Percentiles rank a stretch among this genome's conserved stretches.
Conservation (phyloP, 2,888 invertebrate species). For the Tipula confusa region DNA sequence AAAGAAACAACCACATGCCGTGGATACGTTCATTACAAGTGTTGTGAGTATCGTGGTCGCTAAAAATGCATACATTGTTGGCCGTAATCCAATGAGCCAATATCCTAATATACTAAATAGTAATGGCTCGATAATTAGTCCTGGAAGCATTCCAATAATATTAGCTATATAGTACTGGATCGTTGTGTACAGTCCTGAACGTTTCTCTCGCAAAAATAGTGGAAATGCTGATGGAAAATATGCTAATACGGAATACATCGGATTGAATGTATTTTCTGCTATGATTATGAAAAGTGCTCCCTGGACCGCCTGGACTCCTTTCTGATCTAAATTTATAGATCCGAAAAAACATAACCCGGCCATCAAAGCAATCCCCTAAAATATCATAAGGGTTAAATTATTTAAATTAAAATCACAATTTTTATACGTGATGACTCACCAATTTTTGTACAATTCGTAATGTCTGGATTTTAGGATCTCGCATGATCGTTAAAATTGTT, state of each 20-base stretch:
- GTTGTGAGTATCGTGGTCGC: slow-evolving; percentile 66
- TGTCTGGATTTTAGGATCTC: slow-evolving; percentile 77
- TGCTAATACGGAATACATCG: slow-evolving; percentile 84
- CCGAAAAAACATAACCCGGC: slow-evolving; percentile 83
- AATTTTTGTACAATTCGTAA: slow-evolving; percentile 76
- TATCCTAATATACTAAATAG: slow-evolving; percentile 79
- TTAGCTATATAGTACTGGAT: slow-evolving; percentile 76
- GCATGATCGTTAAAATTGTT: slow-evolving; percentile 64
- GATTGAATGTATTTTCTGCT: slow-evolving; percentile 84
- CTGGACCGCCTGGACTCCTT: slow-evolving; percentile 82
- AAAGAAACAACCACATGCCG: slow-evolving; percentile 69
- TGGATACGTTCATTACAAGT: slow-evolving; percentile 63
- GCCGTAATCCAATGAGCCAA: slow-evolving; percentile 77
- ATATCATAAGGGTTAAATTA: slow-evolving; percentile 36
- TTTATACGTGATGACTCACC: slow-evolving; percentile 52
- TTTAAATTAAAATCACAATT: slow-evolving; percentile 26
- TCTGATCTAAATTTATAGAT: slow-evolving; percentile 65
- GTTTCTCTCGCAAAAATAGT: slow-evolving; percentile 73
- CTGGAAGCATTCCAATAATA: slow-evolving; percentile 76
- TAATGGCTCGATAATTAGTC: slow-evolving; percentile 75
- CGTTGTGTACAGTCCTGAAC: slow-evolving; percentile 76
- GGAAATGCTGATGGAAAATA: slow-evolving; percentile 78
- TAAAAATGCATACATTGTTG: slow-evolving; percentile 62
- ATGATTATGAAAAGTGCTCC: slow-evolving; percentile 84
- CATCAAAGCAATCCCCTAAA: slow-evolving; percentile 65